Evolutionary conservation across 2,113 vertebrate genomes (phyloP).

Genomic region (Ailuropoda melanoleuca): DNA sequence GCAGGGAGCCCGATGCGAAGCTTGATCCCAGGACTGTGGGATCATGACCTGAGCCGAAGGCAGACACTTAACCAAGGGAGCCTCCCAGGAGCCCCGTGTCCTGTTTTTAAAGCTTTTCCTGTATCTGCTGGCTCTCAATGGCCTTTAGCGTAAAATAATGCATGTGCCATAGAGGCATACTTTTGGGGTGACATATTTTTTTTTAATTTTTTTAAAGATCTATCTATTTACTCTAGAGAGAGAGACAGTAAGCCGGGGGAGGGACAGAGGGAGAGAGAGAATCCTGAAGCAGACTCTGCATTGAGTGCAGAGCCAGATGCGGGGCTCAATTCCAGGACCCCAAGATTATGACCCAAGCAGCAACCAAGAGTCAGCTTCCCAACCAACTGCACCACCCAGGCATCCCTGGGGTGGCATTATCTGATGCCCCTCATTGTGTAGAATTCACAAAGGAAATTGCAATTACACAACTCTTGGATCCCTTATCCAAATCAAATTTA

Average conservation of each 20-base stretch:
- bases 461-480: not conserved
- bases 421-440: not conserved
- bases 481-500: not conserved
- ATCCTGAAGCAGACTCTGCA: not conserved
- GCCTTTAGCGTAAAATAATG: not conserved
- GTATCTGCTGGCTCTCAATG: not conserved
- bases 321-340: not conserved
- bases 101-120: not conserved
- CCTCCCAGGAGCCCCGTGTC: not conserved
- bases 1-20: no score
- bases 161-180: not conserved
- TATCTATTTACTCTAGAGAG: not conserved
- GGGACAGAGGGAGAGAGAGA: not conserved
- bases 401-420: not conserved
- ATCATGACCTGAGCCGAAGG: not conserved
- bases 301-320: not conserved
- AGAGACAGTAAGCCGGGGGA: not conserved
- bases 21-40: not conserved
- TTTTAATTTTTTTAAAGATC: not conserved
- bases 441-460: not conserved
- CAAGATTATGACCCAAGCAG: not conserved
- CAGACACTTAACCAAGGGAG: not conserved
- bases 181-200: not conserved
- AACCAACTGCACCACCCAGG: not conserved
- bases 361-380: not conserved